A percentile compares a stretch with the other conserved stretches of the same genome.
These are phyloP conservation scores for Phocides pigmalion DNA, from an alignment of 1,140 invertebrate genomes.

Conservation along the genomic window DNA sequence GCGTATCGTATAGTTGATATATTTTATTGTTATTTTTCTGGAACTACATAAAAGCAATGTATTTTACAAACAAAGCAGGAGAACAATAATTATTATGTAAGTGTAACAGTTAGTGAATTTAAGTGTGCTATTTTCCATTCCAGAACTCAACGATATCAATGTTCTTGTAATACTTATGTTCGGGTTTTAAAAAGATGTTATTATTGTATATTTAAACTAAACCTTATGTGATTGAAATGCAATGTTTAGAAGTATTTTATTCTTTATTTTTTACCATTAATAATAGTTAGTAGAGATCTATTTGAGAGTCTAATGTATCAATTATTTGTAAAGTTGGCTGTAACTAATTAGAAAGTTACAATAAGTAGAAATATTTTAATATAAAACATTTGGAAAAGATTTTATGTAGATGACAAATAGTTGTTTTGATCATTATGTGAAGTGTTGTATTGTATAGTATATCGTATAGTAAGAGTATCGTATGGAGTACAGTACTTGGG, in stretches of 20 bases:
- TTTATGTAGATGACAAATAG: constrained; percentile 83
- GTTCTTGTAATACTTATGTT: constrained; percentile 83
- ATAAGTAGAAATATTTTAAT: constrained; percentile 83
- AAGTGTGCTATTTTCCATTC: constrained; percentile 84
- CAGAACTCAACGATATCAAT: constrained; percentile 83
- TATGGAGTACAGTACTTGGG: constrained; percentile 29
- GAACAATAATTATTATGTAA: constrained; percentile 84
- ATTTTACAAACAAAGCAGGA: constrained; percentile 82
- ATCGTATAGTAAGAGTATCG: constrained; percentile 51
- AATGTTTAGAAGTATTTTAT: constrained; percentile 84
- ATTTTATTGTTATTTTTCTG: constrained; percentile 83
- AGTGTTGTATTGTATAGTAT: constrained; percentile 72
- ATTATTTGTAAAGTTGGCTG: constrained; percentile 84
- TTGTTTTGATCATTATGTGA: constrained; percentile 82
- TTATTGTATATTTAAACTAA: constrained; percentile 82
- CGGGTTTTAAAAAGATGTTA: constrained; percentile 82
- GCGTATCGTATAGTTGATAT: constrained; percentile 76
- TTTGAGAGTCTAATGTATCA: constrained; percentile 84
- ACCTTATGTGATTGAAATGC: constrained; percentile 84
- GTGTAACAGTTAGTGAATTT: constrained; percentile 83
- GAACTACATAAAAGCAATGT: constrained; percentile 81
- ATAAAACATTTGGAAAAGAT: constrained; percentile 82
- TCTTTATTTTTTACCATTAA: constrained; percentile 84
- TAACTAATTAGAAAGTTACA: constrained; percentile 82
- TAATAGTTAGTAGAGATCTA: constrained; percentile 83